phyloP scores from a whole-genome alignment of 1,140 invertebrate genomes.

The Ceratosolen fusciceps region DNA sequence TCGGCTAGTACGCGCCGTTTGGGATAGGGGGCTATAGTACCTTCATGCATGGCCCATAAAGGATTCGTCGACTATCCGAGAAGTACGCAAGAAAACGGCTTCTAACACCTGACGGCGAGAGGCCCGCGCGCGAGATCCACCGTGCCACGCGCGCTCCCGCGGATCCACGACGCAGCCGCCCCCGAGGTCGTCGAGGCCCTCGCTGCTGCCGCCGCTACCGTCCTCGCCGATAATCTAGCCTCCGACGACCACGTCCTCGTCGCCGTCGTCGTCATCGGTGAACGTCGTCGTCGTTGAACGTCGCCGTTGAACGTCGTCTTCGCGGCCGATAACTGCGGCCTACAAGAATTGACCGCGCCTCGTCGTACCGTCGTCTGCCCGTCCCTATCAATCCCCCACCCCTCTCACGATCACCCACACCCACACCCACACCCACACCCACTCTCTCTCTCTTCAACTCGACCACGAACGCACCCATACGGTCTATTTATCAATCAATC shows the following conservation, averaged over 20 bases:
- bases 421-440: not conserved
- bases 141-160: slow-evolving; percentile 27
- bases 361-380: not conserved
- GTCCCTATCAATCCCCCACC: too few species aligned
- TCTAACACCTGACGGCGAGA: slow-evolving; percentile 69
- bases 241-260: not conserved
- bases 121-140: slow-evolving; percentile 23
- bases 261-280: too few species aligned
- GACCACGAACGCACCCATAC: not conserved
- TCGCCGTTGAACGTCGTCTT: not conserved
- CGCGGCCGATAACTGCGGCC: not conserved
- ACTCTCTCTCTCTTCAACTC: not conserved
- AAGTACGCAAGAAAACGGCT: slow-evolving; percentile 76
- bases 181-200: not conserved
- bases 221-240: not conserved
- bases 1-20: slow-evolving; percentile 76
- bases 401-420: not conserved
- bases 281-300: too few species aligned
- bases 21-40: slow-evolving; percentile 78
- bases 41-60: slow-evolving; percentile 79
- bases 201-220: not conserved
- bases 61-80: slow-evolving; percentile 79
- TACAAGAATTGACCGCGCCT: not conserved
- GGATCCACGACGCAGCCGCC: not conserved
- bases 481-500: not conserved